phyloP scores from a whole-genome alignment of 1,140 invertebrate genomes.

The Papilio dardanus region DNA sequence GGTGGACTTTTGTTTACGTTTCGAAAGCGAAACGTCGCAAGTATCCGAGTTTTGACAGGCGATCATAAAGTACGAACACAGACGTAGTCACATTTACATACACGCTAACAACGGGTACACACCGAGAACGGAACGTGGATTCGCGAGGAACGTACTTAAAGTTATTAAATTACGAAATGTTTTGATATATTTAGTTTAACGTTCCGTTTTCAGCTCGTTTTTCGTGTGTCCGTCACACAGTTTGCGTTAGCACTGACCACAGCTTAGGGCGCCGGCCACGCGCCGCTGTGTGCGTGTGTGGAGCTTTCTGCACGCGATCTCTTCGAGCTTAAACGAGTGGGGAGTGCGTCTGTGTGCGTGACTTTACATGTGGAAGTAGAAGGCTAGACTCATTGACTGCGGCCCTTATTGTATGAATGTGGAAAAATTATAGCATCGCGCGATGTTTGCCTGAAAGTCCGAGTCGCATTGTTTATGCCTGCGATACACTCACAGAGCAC shows the following conservation, averaged over 20 bases:
- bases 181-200: conserved; percentile 65
- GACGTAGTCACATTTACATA: conserved; percentile 72
- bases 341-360: conserved; percentile 73
- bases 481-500: conserved; percentile 58
- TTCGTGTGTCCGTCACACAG: conserved; percentile 82
- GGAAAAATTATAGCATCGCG: conserved; percentile 81
- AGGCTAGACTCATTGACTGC: conserved; percentile 82
- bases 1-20: conserved; percentile 79
- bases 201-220: conserved; percentile 78
- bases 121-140: conserved; percentile 34
- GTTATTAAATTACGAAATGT: conserved; percentile 50
- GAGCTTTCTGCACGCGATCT: conserved; percentile 80
- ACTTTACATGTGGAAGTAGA: conserved; percentile 74
- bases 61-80: conserved; percentile 75
- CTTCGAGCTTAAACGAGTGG: conserved; percentile 72
- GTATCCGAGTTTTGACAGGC: conserved; percentile 78
- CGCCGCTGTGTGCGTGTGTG: conserved; percentile 77
- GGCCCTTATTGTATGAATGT: conserved; percentile 82
- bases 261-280: conserved; percentile 79
- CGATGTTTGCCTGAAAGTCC: conserved; percentile 77
- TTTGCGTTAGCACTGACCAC: conserved; percentile 81
- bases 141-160: conserved; percentile 36
- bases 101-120: conserved; percentile 40
- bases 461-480: conserved; percentile 76
- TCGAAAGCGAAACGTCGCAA: conserved; percentile 77